A percentile compares a stretch with the other conserved stretches of the same genome.
phyloP scores from a whole-genome alignment of 2,113 vertebrate genomes.

The Rousettus leschenaultii region DNA sequence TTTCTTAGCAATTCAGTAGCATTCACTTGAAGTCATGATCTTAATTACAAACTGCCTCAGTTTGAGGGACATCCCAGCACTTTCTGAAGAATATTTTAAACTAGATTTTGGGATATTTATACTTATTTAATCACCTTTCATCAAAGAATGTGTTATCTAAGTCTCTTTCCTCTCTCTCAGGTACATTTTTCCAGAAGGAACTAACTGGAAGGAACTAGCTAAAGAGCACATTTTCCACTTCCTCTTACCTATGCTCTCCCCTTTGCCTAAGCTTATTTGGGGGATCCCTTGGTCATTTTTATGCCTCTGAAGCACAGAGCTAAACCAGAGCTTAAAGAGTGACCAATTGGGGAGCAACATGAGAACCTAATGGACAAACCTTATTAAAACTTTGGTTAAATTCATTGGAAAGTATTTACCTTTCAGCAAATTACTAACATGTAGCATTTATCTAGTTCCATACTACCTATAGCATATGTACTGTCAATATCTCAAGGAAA shows the following conservation, averaged over 20 bases:
- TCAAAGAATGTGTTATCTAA: not conserved
- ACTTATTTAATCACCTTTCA: slow-evolving; percentile 31
- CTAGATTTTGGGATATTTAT: slow-evolving; percentile 30
- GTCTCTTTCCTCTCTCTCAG: not conserved
- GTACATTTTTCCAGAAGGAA: not conserved
- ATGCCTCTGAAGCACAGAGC: not conserved
- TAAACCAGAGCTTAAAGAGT: not conserved
- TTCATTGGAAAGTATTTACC: not conserved
- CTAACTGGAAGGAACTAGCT: not conserved
- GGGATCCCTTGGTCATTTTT: not conserved
- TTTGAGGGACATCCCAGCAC: not conserved
- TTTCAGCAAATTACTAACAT: not conserved
- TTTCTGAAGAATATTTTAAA: slow-evolving; percentile 38
- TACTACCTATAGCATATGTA: not conserved
- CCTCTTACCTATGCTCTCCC: not conserved
- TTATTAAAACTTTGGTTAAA: not conserved
- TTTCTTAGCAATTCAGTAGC: slow-evolving; percentile 35
- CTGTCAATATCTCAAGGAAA: not conserved
- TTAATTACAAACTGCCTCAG: slow-evolving; percentile 48
- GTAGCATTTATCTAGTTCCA: not conserved
- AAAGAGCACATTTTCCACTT: not conserved
- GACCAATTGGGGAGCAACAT: not conserved
- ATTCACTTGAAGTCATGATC: slow-evolving; percentile 24
- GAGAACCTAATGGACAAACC: not conserved
- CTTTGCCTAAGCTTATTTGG: not conserved